Evolutionary conservation across 2,888 invertebrate genomes (phyloP), one percentile per base, ranked within the genome.

Genomic region (Xestia ashworthii): DNA sequence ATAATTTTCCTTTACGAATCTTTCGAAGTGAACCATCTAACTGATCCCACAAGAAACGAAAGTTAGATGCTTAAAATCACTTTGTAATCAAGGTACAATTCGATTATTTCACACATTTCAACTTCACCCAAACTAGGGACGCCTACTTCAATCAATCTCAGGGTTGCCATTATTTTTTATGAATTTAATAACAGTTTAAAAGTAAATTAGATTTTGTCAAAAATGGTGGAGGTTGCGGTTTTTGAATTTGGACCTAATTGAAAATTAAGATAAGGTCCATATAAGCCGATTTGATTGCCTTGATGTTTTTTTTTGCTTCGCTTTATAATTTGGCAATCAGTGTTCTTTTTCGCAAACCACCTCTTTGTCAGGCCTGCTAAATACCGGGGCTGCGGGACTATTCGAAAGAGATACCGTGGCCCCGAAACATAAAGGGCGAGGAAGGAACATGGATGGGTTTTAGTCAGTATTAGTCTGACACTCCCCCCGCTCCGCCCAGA

Each of bases 121-220:
- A 87, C 50, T 76, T 68, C 48, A 87, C 71, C 14, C 68, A 62
- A 84, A 85, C 48, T 76, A 72, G 53, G 75, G 68, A 76, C 68
- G 87, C 67, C 71, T 60, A 74, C 71, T 79, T 70, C 60, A 71
- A 87, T 85, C 70, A 80, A 72, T 76, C 76, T 73, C 74, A 80
- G 85, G 80, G 82, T 14, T 85, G 70, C 32, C 78, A 82, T 85
- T 62, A 71, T 58, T 66, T 72, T 73, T 74, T 71, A 74, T 76
- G 65, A 85, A 81, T 83, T 78, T 78, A 79, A 84, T 88, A 76
- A 82, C 80, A 78, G n/a, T 80, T 87, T 58, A 72, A 83, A 71
- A 79, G 62, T 79, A 87, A 87, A 87, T 86, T 74, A 71, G 67
- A 38, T 55, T 72, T 25, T 60, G 41, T 70, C 74, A 38, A 58